Percentiles rank a stretch among this genome's conserved stretches.
Conservation (phyloP, 2,113 vertebrate species). For the Atherinomorus stipes region DNA sequence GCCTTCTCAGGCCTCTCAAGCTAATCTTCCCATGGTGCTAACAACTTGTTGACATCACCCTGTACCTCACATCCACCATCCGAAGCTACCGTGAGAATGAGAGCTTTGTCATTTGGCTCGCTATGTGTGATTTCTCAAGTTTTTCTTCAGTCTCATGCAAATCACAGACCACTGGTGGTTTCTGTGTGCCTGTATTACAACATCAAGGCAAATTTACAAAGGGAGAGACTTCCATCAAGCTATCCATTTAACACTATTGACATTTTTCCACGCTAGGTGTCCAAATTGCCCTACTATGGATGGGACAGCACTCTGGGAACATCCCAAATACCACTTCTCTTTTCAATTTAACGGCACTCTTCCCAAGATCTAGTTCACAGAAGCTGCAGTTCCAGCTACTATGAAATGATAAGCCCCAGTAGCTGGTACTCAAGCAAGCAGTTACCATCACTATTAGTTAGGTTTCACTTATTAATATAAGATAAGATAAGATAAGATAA, state of each 20-base stretch:
- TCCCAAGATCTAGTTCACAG: slow-evolving; percentile 1
- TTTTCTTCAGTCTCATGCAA: slow-evolving; percentile 44
- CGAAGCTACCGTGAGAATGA: slow-evolving; percentile 58
- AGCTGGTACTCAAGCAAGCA: neutral
- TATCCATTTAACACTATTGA: neutral
- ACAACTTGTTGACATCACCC: slow-evolving; percentile 34
- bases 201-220: slow-evolving; percentile 27
- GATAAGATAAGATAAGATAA: too few relatives aligned
- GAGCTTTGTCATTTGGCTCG: slow-evolving; percentile 57
- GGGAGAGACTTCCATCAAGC: slow-evolving; percentile 12
- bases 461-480: too few relatives aligned
- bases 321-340: neutral
- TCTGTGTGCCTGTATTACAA: slow-evolving; percentile 20
- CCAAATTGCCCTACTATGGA: neutral
- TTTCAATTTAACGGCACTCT: neutral
- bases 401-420: neutral
- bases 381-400: too few relatives aligned
- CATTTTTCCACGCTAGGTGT: slow-evolving; percentile 10
- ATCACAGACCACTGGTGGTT: slow-evolving; percentile 42
- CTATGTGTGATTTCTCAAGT: slow-evolving; percentile 39
- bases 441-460: neutral
- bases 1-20: slow-evolving; percentile 63
- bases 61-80: slow-evolving; percentile 36
- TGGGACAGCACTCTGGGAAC: slow-evolving; percentile 3
- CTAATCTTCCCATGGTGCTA: slow-evolving; percentile 69